Base-by-base conservation (phyloP, 2,888 invertebrate genomes). In the Plutella xylostella region DNA sequence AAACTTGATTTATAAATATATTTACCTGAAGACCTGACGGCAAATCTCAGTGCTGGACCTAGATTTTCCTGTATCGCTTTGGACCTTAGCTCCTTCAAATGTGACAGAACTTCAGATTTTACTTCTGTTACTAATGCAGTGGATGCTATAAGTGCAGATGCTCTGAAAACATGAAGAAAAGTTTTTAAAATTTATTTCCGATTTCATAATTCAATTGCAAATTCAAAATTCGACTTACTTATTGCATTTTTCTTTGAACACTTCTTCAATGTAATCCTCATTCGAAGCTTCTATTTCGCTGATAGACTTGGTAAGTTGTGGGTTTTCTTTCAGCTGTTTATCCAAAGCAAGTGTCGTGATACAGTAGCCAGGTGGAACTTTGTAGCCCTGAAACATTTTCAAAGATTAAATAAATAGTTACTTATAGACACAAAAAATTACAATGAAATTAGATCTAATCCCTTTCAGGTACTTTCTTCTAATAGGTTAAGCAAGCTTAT, bases 281-380 rank as follows among this genome's bases (percentile, higher is more conserved):
- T 83, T 86, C 6, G 87, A 78, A 11, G 80, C 66, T 49, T 87
- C 78, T 14, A 90, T 75, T 22, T 75, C 68, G 6, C 63, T 47
- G 22, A 91, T 79, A 3, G 86, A 80, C 9, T 69, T 55, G 44
- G 60, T 57, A 35, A 91, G 52, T 19, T 72, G 60, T 1, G 72
- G 57, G 55, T 85, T 78, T 2, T 59, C 50, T 49, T 85, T 64
- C 1, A 92, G 52, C 55, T 91, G 90, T 25, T 69, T 65, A 35
- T 87, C 78, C 51, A 91, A 85, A 0, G 91, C 90, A 42, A 74
- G 66, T 0, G 85, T 78, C 0, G 92, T 91, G 12, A 93, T 57
- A 55, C 92, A 89, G 58, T 92, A 91, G 6, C 92, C 93, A 40
- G 84, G 80, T 0, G 92, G 92, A 0, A 92, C 89, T 42, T 61